These are phyloP conservation scores for Rhea pennata DNA, from an alignment of 2,113 vertebrate species.

Conservation along the genomic window DNA sequence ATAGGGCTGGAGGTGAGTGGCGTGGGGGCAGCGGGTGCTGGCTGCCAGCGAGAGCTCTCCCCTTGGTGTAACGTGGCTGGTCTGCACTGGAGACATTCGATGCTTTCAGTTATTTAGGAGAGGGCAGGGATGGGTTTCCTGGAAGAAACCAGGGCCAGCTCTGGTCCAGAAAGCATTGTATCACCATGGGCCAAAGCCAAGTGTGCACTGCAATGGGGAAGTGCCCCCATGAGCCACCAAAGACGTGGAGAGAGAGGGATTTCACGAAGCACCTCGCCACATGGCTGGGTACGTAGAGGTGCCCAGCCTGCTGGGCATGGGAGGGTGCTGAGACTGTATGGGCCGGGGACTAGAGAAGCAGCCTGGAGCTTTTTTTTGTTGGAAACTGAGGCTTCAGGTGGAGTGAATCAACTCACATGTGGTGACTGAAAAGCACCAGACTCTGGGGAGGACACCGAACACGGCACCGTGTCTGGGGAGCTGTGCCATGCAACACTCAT, in stretches of 20 bases:
- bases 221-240: background rate
- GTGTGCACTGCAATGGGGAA: background rate
- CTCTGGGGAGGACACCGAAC: background rate
- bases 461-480: background rate
- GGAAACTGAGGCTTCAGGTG: background rate
- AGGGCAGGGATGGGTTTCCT: slow-evolving; percentile 35
- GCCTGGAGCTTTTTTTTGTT: background rate
- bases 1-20: background rate
- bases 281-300: background rate
- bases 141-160: background rate
- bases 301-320: background rate
- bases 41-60: too few relatives aligned
- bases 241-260: too few relatives aligned
- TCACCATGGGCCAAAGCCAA: accelerated
- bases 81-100: background rate
- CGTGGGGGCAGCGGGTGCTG: too few relatives aligned
- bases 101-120: background rate
- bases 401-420: background rate
- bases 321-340: background rate
- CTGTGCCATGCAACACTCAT: accelerated
- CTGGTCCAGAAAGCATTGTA: background rate
- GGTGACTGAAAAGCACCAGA: background rate
- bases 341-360: background rate
- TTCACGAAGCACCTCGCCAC: background rate
- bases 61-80: accelerated